Base-by-base conservation (phyloP, 1,140 invertebrate species). In the Drosophila oshimai region DNA sequence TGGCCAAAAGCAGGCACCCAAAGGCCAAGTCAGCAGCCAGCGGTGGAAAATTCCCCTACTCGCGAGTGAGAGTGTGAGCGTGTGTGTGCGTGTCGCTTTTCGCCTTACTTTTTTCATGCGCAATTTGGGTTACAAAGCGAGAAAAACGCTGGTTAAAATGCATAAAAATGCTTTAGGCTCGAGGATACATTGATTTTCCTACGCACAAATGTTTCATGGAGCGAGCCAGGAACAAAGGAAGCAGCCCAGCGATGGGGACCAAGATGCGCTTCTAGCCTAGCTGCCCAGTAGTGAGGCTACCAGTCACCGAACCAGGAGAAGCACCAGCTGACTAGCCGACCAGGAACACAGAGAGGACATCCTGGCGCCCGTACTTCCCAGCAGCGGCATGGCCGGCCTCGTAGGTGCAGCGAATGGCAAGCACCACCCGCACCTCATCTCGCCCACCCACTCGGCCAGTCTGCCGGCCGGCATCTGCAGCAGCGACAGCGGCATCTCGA, bases 311-410 rank as follows among this genome's bases (percentile, higher is more conserved):
- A 36, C 45, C 18, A 36, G 44, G 62, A 22, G 13, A 24, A 20
- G 17, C 33, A 57, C 6, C 13, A 46, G 15, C 33, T 28, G 37
- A 44, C 12, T 18, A 9, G 34, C 41, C 13, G 42, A 44, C 18
- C 24, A 62, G 31, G 37, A 41, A 10, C 13, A 12, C 18, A 57
- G 41, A 36, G 31, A 22, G 37, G 57, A 47, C 79, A 90, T 74
- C 61, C 89, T 90, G 89, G 89, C 89, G 68, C 89, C 89, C 34
- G 89, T 90, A 58, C 44, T 90, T 53, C 89, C 89, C 47, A 90
- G 83, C 34, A 74, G 74, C 71, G 70, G 83, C 73, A 60, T 87
- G 55, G 65, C 87, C 83, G 72, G 81, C 42, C 68, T 81, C 26
- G 57, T 86, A 17, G 68, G 68, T 50, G 69, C 57, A 58, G 57